phyloP scores from a whole-genome alignment of 1,140 invertebrate genomes.

The Glossosoma conforme region DNA sequence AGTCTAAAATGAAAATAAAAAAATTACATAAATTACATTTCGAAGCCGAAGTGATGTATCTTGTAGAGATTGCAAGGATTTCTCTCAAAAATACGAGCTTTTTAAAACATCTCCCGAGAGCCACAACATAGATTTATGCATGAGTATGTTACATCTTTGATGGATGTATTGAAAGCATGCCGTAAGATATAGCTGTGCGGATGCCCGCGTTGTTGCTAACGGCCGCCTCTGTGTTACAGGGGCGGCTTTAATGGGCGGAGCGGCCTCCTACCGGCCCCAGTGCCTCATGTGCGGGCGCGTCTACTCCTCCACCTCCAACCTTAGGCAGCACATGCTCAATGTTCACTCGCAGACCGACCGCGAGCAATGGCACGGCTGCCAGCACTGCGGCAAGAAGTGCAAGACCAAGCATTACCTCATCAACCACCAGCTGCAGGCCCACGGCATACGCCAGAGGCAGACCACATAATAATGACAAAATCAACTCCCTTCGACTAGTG shows the following conservation, averaged over 20 bases:
- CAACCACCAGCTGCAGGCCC: slow-evolving; percentile 69
- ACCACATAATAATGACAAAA: slow-evolving; percentile 39
- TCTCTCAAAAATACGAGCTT: too few species aligned
- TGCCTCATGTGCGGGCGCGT: slow-evolving; percentile 64
- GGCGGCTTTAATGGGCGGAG: slow-evolving; percentile 47
- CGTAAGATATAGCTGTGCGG: slow-evolving; percentile 23
- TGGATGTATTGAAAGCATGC: slow-evolving; percentile 28
- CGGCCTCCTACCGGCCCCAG: slow-evolving; percentile 52
- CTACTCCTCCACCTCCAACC: slow-evolving; percentile 65
- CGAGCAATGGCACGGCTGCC: slow-evolving; percentile 66
- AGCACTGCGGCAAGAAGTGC: slow-evolving; percentile 67
- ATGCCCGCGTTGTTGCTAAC: slow-evolving; percentile 24
- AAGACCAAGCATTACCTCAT: slow-evolving; percentile 73
- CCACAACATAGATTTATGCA: slow-evolving; percentile 24
- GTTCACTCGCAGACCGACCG: slow-evolving; percentile 65
- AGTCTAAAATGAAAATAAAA: too few species aligned
- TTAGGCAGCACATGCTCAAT: slow-evolving; percentile 67
- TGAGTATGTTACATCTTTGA: slow-evolving; percentile 28
- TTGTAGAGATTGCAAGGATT: too few species aligned
- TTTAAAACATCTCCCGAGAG: too few species aligned
- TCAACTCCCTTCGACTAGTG: background rate
- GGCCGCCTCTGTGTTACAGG: slow-evolving; percentile 53
- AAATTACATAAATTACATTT: too few species aligned
- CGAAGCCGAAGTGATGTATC: too few species aligned
- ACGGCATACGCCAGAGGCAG: slow-evolving; percentile 61